Base-by-base conservation (phyloP, 2,888 invertebrate genomes). In the Apodemia mormo region DNA sequence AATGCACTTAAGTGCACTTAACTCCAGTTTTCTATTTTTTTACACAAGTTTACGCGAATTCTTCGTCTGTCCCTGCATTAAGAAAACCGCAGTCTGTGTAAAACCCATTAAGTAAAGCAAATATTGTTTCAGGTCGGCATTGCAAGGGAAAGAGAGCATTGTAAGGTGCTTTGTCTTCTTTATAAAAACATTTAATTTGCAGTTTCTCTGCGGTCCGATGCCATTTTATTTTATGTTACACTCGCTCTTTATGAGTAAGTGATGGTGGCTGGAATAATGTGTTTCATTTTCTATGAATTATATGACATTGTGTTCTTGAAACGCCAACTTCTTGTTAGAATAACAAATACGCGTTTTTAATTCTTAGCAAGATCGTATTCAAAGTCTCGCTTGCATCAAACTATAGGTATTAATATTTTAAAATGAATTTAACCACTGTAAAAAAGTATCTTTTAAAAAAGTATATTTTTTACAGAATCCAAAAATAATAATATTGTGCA, bases 111-210 rank as follows among this genome's bases (percentile, higher is more conserved):
- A 71, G 66, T 68, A 67, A 61, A n/a, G 72, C 66, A 74, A 74
- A 75, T 76, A 74, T 74, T 72, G 73, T 74, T 74, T 69, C 71
- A 74, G 73, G 72, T 74, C 70, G 68, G 68, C 72, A 70, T 66
- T 67, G 69, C 61, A 68, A 70, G 66, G 68, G 66, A 61, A 61
- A 61, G 58, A 33, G 33, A 33, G 33, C 58, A 61, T 61, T 61
- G 58, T 61, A 43, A 72, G 67, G 68, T 52, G 68, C 68, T 68
- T 68, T 68, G 71, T 72, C 33, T 68, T 69, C 68, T 68, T 72
- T 68, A 70, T 70, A 71, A 68, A 70, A 68, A 74, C 69, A 68
- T 70, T 70, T 64, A 70, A 73, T 72, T 70, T 72, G 70, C 70
- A 70, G 67, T 58, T 58, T 65, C 70, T 68, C 65, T 71, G 64